phyloP scores from a whole-genome alignment of 2,888 invertebrate species.

The Sminthurinus aureus region DNA sequence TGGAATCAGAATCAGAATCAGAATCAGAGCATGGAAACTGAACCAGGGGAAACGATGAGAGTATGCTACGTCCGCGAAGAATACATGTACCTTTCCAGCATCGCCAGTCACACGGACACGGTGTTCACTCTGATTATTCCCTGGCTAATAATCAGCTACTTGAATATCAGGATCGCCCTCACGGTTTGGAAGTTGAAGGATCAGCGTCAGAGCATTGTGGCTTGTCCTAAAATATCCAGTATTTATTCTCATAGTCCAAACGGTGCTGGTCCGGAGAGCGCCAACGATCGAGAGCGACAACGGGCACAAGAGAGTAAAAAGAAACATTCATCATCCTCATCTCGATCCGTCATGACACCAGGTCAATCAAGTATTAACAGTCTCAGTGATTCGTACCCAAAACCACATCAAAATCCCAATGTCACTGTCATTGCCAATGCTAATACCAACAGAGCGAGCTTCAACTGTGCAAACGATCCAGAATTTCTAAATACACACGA shows the following conservation, averaged over 20 bases:
- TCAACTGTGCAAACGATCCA: too few species aligned
- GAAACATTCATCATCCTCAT: constrained; percentile 11
- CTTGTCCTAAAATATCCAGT: constrained; percentile 37
- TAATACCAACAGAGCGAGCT: too few species aligned
- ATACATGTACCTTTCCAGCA: constrained; percentile 68
- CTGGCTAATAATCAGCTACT: constrained; percentile 72
- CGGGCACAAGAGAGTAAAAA: background rate
- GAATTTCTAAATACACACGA: background rate
- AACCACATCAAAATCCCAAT: background rate
- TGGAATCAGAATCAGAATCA: background rate
- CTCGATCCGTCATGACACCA: constrained; percentile 1
- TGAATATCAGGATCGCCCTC: constrained; percentile 75
- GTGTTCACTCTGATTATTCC: constrained; percentile 77
- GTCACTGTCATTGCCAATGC: too few species aligned
- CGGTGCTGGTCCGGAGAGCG: background rate
- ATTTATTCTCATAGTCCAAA: background rate
- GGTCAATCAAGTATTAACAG: constrained; percentile 2
- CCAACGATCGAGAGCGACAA: too few species aligned
- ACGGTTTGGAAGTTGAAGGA: constrained; percentile 69
- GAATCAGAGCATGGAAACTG: background rate
- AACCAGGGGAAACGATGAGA: constrained; percentile 10
- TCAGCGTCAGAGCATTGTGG: constrained; percentile 54
- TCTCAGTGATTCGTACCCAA: background rate
- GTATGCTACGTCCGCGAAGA: constrained; percentile 66
- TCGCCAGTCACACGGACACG: constrained; percentile 77